These are phyloP conservation scores for Hydrocynus forskahlii DNA, from an alignment of 2,797 vertebrate genomes.

Conservation along the genomic window DNA sequence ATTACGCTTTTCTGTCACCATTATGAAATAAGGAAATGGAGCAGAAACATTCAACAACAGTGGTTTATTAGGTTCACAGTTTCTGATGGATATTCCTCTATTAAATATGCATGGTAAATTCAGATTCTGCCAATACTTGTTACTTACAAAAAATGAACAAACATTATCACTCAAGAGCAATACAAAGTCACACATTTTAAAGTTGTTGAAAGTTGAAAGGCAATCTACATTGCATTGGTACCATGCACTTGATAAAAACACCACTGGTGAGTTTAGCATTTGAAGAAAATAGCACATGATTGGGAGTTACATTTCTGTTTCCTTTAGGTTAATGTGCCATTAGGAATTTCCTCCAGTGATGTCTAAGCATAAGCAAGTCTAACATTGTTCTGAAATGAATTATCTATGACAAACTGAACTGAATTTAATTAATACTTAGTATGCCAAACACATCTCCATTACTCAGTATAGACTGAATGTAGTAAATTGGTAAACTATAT, in stretches of 20 bases:
- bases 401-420: conserved; percentile 1
- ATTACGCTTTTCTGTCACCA: background rate
- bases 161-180: conserved; percentile 73
- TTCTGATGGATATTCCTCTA: conserved; percentile 53
- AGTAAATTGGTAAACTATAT: background rate
- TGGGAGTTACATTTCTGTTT: conserved; percentile 9
- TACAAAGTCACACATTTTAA: conserved; percentile 62
- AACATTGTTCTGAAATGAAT: conserved; percentile 3
- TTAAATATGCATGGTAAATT: conserved; percentile 58
- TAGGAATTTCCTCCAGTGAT: background rate
- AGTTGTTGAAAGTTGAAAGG: conserved; percentile 63
- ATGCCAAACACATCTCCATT: background rate
- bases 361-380: background rate
- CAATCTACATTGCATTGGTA: conserved; percentile 71
- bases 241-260: conserved; percentile 71
- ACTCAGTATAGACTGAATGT: background rate
- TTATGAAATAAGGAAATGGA: conserved; percentile 20
- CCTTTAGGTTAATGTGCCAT: background rate
- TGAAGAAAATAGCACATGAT: background rate
- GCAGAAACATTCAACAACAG: conserved; percentile 33
- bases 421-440: background rate
- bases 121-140: conserved; percentile 52
- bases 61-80: conserved; percentile 58
- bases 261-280: background rate
- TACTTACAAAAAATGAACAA: conserved; percentile 67